phyloP scores from a whole-genome alignment of 2,113 vertebrate species.

The Microcebus murinus region DNA sequence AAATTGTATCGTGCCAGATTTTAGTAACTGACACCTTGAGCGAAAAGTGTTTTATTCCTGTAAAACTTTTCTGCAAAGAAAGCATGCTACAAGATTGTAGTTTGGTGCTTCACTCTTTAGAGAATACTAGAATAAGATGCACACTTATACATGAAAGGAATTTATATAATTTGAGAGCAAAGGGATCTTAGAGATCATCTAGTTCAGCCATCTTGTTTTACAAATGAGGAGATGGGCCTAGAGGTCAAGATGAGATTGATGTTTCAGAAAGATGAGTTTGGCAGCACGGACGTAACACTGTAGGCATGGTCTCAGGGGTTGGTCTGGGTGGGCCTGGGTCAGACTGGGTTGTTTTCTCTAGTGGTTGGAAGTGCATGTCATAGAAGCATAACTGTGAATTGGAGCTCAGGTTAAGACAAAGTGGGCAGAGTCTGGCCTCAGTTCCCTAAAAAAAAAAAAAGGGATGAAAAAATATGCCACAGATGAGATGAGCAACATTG shows the following conservation, averaged over 20 bases:
- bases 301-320: neutral
- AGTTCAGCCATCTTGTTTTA: slow-evolving; percentile 25
- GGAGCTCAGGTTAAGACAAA: neutral
- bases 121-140: neutral
- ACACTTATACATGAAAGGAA: neutral
- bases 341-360: neutral
- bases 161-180: neutral
- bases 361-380: neutral
- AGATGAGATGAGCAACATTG: neutral
- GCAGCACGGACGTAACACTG: neutral
- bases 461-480: neutral
- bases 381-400: neutral
- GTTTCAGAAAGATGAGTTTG: neutral
- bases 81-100: neutral
- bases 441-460: neutral
- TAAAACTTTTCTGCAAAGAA: slow-evolving; percentile 48
- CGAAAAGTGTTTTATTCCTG: slow-evolving; percentile 21
- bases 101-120: neutral
- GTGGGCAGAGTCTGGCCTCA: neutral
- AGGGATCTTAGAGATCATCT: neutral
- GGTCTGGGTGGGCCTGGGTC: neutral
- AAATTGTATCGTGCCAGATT: slow-evolving; percentile 51
- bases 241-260: neutral
- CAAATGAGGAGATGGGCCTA: neutral
- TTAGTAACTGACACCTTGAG: slow-evolving; percentile 50